Evolutionary conservation across 1,140 invertebrate genomes (phyloP).

Genomic region (Ctenoplectra terminalis): DNA sequence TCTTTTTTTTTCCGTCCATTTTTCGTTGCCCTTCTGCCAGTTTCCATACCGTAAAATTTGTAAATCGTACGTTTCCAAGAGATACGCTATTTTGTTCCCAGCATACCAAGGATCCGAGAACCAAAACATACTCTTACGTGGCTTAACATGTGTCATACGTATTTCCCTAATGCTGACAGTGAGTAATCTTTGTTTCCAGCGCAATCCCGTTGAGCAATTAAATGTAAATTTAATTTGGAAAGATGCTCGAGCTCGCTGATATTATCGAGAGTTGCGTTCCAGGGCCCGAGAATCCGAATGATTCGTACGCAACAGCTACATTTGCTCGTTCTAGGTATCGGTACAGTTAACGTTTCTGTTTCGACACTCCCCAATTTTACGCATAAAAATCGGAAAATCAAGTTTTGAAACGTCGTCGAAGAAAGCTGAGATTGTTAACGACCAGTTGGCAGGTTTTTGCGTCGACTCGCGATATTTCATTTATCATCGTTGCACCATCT

Average conservation of each 20-base stretch:
- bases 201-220: not conserved
- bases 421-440: not conserved
- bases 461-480: not conserved
- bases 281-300: not conserved
- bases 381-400: not conserved
- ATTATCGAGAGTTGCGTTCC: not conserved
- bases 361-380: not conserved
- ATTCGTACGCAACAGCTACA: not conserved
- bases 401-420: no score
- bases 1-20: not conserved
- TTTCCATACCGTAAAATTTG: not conserved
- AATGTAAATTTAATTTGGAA: not conserved
- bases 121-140: not conserved
- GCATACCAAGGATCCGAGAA: not conserved
- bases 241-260: not conserved
- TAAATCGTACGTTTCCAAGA: not conserved
- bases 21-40: slow-evolving; percentile 9
- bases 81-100: not conserved
- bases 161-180: not conserved
- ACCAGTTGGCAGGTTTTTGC: not conserved
- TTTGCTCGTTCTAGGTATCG: not conserved
- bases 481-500: slow-evolving; percentile 1
- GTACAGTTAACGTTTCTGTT: slow-evolving; percentile 2
- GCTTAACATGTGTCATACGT: no score
- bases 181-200: slow-evolving; percentile 1